Base-by-base conservation (phyloP, 2,113 vertebrate species). In the Chaetodon trifascialis region DNA sequence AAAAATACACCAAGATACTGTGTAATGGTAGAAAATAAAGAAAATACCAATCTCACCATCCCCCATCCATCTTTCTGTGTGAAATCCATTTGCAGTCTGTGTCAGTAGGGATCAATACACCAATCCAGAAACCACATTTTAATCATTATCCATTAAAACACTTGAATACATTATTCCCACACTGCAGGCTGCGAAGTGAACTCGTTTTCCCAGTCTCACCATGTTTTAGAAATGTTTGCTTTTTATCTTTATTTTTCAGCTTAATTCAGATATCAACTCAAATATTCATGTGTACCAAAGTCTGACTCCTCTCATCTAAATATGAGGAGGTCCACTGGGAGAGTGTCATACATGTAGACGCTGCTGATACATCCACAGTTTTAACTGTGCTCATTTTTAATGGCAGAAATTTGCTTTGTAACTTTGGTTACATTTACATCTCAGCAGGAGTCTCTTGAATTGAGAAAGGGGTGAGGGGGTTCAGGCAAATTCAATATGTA, bases 141-240 rank as follows among this genome's bases (percentile, higher is more conserved):
- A 67, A 71, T 79, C 5, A 70, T 12, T 66, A 46, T 55, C n/a
- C 23, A 69, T 69, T 80, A 56, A 59, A 36, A 49, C 23, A 70
- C 23, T 23, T 55, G 42, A 52, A 76, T 23, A 46, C 46, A 55
- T 80, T 16, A 64, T 67, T 73, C 51, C 15, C 38, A 72, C 60
- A 38, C 42, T 38, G n/a, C 34, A 36, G 56, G n/a, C 46, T 38
- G 68, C 49, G 46, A 16, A 30, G n/a, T 40, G 64, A 77, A 72
- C 40, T 36, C 23, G 5, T 52, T 67, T 38, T 36, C 19, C 40
- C 34, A 12, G 2, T 21, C 6, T 1, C 51, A 8, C 8, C 1
- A 4, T 8, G 36, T 16, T 36, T 47, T 21, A 30, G 15, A 62
- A 68, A 46, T 23, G 21, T 25, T 46, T 46, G 19, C 7, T 47